Evolutionary conservation across 2,888 invertebrate genomes (phyloP), one percentile per base, ranked within the genome.

Genomic region (Laspeyria flexula): DNA sequence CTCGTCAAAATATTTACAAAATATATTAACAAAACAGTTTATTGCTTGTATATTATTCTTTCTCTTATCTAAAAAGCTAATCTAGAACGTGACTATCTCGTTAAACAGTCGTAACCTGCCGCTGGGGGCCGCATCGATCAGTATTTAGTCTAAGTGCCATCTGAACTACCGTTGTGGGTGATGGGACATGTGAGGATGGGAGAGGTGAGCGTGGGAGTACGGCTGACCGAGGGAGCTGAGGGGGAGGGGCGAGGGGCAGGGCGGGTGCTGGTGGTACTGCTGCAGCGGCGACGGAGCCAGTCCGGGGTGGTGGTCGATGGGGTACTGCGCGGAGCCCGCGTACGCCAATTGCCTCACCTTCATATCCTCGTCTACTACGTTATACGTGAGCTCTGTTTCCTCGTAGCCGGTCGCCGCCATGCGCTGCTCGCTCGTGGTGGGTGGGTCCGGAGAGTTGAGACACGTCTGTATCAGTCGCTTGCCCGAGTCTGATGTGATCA

Each of bases 341-440:
- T 97, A 97, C 94, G 97, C 97, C 95, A 97, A 95, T 96, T 97
- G 97, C 94, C 97, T 97, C 97, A 97, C 97, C 97, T 97, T 97
- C 94, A 97, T 96, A 91, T 98, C 96, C 94, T 97, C 97, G 93
- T 97, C 97, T 91, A 96, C 96, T 90, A 97, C 96, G 94, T 97
- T 97, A 95, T 98, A 99, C 79, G 98, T 98, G 80, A 99, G 95
- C 94, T 99, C 99, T 65, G 99, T 98, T 93, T 99, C 99, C 94
- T 99, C 99, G 94, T 98, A 99, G 75, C 99, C 99, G 49, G 98
- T 98, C 60, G 99, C 99, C 55, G 98, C 98, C 99, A 99, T 99
- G 74, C 99, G 94, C 90, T 99, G 99, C 93, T 99, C 98, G 62
- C 96, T 96, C 68, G 95, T 95, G 59, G 93, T 95, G 55, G 95